phyloP scores from a whole-genome alignment of 2,113 vertebrate genomes.

The Mohoua ochrocephala region DNA sequence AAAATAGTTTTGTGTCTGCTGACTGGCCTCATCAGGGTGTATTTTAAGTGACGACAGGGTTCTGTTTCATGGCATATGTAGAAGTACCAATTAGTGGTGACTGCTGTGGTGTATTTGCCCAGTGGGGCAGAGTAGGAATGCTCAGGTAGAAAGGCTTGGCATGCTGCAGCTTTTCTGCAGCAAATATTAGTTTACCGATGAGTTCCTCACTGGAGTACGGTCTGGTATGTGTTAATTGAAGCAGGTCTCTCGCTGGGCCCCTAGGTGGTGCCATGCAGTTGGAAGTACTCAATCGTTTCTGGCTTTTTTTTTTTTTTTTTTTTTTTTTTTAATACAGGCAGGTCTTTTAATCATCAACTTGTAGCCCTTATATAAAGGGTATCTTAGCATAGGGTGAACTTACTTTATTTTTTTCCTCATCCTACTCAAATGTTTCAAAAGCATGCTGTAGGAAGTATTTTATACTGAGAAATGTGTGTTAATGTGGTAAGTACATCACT shows the following conservation, averaged over 20 bases:
- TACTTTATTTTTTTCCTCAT: background rate
- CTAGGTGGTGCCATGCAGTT: constrained; percentile 27
- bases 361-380: background rate
- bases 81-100: background rate
- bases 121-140: background rate
- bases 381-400: background rate
- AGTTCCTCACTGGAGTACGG: background rate
- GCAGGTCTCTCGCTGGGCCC: background rate
- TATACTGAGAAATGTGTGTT: background rate
- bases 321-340: background rate
- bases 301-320: background rate
- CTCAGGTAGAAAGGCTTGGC: background rate
- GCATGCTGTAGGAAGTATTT: background rate
- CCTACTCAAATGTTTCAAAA: background rate
- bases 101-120: background rate
- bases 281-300: background rate
- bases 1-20: background rate
- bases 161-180: background rate
- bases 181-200: background rate
- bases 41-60: background rate
- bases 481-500: background rate
- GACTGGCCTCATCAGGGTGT: background rate
- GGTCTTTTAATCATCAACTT: background rate
- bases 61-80: background rate
- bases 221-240: background rate